Percentiles rank a stretch among this genome's conserved stretches.
Evolutionary conservation across 2,888 invertebrate species (phyloP).

Genomic region (Polydrusus pterygomalis): DNA sequence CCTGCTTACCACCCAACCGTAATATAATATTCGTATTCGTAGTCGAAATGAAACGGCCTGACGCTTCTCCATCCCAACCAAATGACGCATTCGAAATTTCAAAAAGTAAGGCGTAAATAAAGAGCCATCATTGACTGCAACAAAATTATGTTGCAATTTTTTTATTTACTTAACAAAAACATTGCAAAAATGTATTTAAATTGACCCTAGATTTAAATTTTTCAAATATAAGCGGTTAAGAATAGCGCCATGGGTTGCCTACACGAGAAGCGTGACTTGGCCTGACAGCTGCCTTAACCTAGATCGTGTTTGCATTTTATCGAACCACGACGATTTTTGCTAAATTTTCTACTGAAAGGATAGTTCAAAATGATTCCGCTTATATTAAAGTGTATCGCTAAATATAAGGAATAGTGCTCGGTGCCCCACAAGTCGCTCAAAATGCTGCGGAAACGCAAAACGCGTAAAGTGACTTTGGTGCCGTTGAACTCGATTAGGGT

Average conservation of each 20-base stretch:
- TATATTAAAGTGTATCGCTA: neutral
- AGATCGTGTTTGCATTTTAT: slow-evolving; percentile 51
- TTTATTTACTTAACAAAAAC: slow-evolving; percentile 1
- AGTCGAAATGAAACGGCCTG: too few species aligned
- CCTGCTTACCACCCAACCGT: too few species aligned
- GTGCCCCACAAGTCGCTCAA: slow-evolving; percentile 13
- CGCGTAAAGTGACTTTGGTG: slow-evolving; percentile 29
- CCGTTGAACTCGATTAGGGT: slow-evolving; percentile 46
- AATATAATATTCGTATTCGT: too few species aligned
- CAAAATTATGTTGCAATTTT: slow-evolving; percentile 2
- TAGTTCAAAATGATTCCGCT: slow-evolving; percentile 12
- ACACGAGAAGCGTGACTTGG: slow-evolving; percentile 22
- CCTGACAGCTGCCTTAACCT: slow-evolving; percentile 53
- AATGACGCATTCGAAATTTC: neutral
- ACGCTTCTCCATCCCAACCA: neutral
- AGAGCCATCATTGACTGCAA: slow-evolving; percentile 10
- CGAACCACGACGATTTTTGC: slow-evolving; percentile 42
- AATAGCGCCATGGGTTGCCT: slow-evolving; percentile 30
- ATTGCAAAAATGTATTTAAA: neutral
- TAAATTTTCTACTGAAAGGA: slow-evolving; percentile 16
- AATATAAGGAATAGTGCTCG: neutral
- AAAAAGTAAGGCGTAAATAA: slow-evolving; percentile 34
- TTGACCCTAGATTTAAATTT: too few species aligned
- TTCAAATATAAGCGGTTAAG: slow-evolving; percentile 13
- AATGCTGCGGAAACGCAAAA: slow-evolving; percentile 33